phyloP scores from a whole-genome alignment of 2,797 vertebrate species.

The Phoxinus dragarum region DNA sequence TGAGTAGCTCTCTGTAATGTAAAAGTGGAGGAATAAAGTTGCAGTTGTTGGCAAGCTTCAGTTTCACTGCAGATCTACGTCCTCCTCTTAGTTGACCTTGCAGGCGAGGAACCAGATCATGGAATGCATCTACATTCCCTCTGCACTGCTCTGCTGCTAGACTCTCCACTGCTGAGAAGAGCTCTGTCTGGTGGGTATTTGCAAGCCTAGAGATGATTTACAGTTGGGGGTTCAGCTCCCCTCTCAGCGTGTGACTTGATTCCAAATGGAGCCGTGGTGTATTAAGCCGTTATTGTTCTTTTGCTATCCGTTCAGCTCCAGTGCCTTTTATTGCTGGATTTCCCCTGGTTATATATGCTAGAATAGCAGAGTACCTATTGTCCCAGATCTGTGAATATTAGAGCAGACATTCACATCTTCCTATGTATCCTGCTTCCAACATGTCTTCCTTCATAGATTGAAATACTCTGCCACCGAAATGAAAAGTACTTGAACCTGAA shows the following conservation, averaged over 20 bases:
- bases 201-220: slow-evolving; percentile 26
- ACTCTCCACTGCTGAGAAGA: background rate
- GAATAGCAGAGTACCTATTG: background rate
- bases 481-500: background rate
- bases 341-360: slow-evolving; percentile 15
- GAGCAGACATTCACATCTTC: background rate
- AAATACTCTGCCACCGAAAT: background rate
- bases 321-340: slow-evolving; percentile 27
- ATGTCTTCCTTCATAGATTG: background rate
- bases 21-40: slow-evolving; percentile 36
- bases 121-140: slow-evolving; percentile 32
- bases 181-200: slow-evolving; percentile 24
- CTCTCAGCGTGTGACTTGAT: slow-evolving; percentile 21
- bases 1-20: slow-evolving; percentile 1
- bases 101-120: slow-evolving; percentile 51
- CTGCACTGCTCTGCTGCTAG: background rate
- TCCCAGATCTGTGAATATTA: slow-evolving; percentile 19
- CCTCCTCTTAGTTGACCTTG: slow-evolving; percentile 52
- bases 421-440: background rate
- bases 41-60: slow-evolving; percentile 46
- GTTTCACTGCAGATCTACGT: slow-evolving; percentile 44
- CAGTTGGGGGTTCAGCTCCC: background rate
- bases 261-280: slow-evolving; percentile 24
- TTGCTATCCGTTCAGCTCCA: slow-evolving; percentile 28
- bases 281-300: slow-evolving; percentile 5